Percentiles rank a stretch among this genome's conserved stretches.
Conservation (phyloP, 2,113 vertebrate genomes). For the Phoxinus phoxinus region DNA sequence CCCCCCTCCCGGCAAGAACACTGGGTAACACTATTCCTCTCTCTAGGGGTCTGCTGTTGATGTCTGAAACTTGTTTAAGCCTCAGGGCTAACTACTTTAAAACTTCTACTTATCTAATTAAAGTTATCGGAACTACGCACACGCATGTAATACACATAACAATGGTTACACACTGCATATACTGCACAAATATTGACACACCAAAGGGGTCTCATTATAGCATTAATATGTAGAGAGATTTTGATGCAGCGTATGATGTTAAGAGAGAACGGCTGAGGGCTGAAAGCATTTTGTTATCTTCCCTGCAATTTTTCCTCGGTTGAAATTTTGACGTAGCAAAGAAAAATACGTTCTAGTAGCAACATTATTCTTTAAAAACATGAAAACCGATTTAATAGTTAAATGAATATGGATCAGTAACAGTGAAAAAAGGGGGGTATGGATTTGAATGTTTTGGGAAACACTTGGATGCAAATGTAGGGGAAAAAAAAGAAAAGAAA, state of each 20-base stretch:
- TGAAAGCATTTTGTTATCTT: constrained; percentile 14
- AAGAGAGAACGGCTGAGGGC: constrained; percentile 16
- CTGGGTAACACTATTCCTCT: not conserved
- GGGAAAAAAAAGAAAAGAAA: not conserved
- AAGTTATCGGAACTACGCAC: not conserved
- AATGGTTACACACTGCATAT: not conserved
- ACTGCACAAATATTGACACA: not conserved
- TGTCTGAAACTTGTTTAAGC: constrained; percentile 8
- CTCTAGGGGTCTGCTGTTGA: not conserved
- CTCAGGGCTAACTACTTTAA: not conserved
- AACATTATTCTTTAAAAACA: constrained; percentile 11
- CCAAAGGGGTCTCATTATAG: constrained; percentile 11
- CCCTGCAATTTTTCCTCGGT: constrained; percentile 7
- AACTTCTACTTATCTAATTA: not conserved
- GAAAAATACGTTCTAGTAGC: not conserved
- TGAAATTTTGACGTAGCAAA: not conserved
- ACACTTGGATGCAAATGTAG: constrained; percentile 21
- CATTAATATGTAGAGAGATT: not conserved
- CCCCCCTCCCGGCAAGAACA: not conserved
- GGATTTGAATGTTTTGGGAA: not conserved
- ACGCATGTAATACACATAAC: not conserved
- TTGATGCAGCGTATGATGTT: constrained; percentile 26
- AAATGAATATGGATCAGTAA: not conserved
- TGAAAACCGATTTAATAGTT: not conserved
- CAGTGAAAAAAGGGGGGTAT: not conserved